A percentile compares a stretch with the other conserved stretches of the same genome.
phyloP scores from a whole-genome alignment of 1,140 invertebrate genomes.

The Papilio dardanus region DNA sequence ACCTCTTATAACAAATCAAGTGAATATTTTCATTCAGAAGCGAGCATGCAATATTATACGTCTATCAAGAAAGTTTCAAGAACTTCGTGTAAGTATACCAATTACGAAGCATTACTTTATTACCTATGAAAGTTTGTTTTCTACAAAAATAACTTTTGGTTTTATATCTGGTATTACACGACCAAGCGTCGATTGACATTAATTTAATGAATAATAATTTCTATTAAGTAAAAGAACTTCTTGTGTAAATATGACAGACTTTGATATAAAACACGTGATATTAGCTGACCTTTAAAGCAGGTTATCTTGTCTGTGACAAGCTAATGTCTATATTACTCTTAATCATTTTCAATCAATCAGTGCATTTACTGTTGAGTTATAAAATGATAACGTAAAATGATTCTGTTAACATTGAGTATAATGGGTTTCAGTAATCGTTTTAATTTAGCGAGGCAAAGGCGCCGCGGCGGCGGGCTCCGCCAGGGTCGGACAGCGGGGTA shows the following conservation, averaged over 20 bases:
- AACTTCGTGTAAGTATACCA: not conserved
- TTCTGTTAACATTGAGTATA: not conserved
- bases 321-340: not conserved
- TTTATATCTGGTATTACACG: not conserved
- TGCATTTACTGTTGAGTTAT: not conserved
- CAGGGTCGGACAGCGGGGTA: conserved; percentile 29
- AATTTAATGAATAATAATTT: not conserved
- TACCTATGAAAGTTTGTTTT: not conserved
- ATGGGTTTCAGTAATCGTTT: not conserved
- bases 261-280: not conserved
- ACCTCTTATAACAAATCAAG: not conserved
- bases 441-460: conserved; percentile 4
- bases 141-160: not conserved
- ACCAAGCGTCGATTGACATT: not conserved
- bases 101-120: not conserved
- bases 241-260: not conserved
- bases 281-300: too few relatives aligned
- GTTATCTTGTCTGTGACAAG: not conserved
- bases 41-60: not conserved
- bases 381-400: not conserved
- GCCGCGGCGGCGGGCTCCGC: not conserved
- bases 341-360: not conserved
- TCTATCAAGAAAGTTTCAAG: not conserved
- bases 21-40: not conserved
- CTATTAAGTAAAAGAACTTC: not conserved